These are phyloP conservation scores for Germaria angustata DNA, from an alignment of 2,888 invertebrate species.

Conservation along the genomic window DNA sequence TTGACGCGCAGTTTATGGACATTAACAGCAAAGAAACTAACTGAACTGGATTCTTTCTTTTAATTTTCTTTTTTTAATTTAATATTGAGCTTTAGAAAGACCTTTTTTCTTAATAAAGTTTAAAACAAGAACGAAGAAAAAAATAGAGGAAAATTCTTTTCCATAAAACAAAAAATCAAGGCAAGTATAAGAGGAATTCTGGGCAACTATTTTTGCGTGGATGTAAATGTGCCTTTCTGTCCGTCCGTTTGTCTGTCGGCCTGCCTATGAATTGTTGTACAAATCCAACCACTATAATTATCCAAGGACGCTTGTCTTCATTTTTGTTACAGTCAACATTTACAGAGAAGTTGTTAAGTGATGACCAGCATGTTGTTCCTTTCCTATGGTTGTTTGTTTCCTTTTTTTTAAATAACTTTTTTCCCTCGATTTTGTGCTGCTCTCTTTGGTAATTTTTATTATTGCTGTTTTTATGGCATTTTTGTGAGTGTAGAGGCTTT, in stretches of 20 bases:
- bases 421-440: background rate
- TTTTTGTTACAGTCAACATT: constrained; percentile 43
- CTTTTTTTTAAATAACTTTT: constrained; percentile 22
- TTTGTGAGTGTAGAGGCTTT: constrained; percentile 35
- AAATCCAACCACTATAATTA: constrained; percentile 63
- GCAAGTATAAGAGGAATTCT: constrained; percentile 31
- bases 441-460: constrained; percentile 46
- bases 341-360: constrained; percentile 23
- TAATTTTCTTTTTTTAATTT: background rate
- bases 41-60: constrained; percentile 55
- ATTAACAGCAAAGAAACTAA: constrained; percentile 35
- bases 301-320: constrained; percentile 68
- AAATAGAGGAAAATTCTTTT: constrained; percentile 37
- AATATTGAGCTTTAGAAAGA: constrained; percentile 30
- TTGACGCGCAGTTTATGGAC: background rate
- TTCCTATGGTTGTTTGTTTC: constrained; percentile 23
- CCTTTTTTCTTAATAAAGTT: constrained; percentile 21
- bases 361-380: constrained; percentile 39
- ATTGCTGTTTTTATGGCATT: constrained; percentile 41
- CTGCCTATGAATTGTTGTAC: constrained; percentile 44
- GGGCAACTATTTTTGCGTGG: constrained; percentile 59
- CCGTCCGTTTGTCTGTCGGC: constrained; percentile 27
- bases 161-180: constrained; percentile 13
- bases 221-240: constrained; percentile 51
- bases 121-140: constrained; percentile 29